Evolutionary conservation across 2,797 vertebrate species (phyloP).

Genomic region (Holocentrus rufus): DNA sequence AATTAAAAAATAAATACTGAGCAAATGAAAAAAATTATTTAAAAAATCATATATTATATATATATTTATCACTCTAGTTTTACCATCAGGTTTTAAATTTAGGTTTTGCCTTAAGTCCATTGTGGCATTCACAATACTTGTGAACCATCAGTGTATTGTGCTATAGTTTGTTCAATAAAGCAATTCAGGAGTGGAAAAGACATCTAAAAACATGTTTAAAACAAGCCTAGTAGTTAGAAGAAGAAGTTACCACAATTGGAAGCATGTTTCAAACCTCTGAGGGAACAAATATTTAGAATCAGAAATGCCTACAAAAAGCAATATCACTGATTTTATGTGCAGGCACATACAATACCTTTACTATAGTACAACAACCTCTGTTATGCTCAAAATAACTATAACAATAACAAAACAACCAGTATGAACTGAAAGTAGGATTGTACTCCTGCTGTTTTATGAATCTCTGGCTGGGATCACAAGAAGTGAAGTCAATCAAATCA

Average conservation of each 20-base stretch:
- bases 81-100: slow-evolving; percentile 58
- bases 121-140: slow-evolving; percentile 69
- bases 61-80: slow-evolving; percentile 64
- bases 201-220: slow-evolving; percentile 70
- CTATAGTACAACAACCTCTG: slow-evolving; percentile 79
- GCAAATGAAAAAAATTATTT: slow-evolving; percentile 58
- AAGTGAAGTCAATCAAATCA: slow-evolving; percentile 71
- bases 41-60: slow-evolving; percentile 68
- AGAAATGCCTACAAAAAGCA: slow-evolving; percentile 80
- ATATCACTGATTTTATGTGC: slow-evolving; percentile 80
- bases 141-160: slow-evolving; percentile 80
- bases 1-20: slow-evolving; percentile 81
- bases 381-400: slow-evolving; percentile 78
- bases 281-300: slow-evolving; percentile 78
- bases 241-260: slow-evolving; percentile 72
- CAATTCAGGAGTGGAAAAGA: slow-evolving; percentile 71
- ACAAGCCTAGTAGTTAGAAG: slow-evolving; percentile 69
- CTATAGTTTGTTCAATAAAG: slow-evolving; percentile 80
- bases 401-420: slow-evolving; percentile 79
- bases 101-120: slow-evolving; percentile 57
- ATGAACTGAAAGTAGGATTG: slow-evolving; percentile 79
- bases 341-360: slow-evolving; percentile 83
- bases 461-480: slow-evolving; percentile 78
- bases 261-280: slow-evolving; percentile 76
- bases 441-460: slow-evolving; percentile 82